Base-by-base conservation (phyloP, 2,113 vertebrate genomes). In the Rhadina sibilatrix region DNA sequence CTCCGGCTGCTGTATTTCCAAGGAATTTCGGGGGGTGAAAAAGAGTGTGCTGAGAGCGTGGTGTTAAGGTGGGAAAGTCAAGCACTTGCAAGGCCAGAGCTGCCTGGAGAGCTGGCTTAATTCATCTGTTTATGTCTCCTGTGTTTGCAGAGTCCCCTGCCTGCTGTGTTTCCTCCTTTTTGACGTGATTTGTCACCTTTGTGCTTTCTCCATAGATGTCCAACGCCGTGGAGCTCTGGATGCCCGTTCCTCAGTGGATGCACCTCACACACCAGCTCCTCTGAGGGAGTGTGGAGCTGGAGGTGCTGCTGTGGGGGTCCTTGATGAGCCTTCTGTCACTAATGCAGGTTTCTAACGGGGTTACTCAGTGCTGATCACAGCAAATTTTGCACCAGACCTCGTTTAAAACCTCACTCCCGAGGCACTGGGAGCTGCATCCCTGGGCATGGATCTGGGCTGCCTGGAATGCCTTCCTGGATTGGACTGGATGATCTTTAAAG, bases 31-130 rank as follows among this genome's bases (percentile, higher is more conserved):
- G 2, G 1, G 40, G 1, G 31, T 8, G 13, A 7, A 19, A 74
- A 71, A 71, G 16, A 15, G 12, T 10, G 18, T 4, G n/a, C 64
- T 65, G 23, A 46, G 66, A 88, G 79, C 65, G 23, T 2, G 6
- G 87, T 85, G 93, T 87, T 79, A 90, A 96, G 61, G 85, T 92
- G 92, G 90, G 94, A 90, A 88, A 92, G 85, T 37, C 70, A 77
- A 80, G 44, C 47, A 42, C n/a, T 95, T 24, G 9, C 56, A 46
- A 89, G 87, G 84, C 63, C 44, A 65, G 54, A 80, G 38, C 71
- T 72, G 83, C 47, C 78, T 87, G 74, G 78, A 95, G 92, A 91
- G 65, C 69, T 2, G 6, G 47, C n/a, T 87, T 91, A 79, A 83
- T 94, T 68, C 21, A 46, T 81, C 91, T 96, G 60, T 94, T 96